A percentile compares a stretch with the other conserved stretches of the same genome.
Conservation (phyloP, 2,797 vertebrate species). For the Oceanodroma leucorhoa region DNA sequence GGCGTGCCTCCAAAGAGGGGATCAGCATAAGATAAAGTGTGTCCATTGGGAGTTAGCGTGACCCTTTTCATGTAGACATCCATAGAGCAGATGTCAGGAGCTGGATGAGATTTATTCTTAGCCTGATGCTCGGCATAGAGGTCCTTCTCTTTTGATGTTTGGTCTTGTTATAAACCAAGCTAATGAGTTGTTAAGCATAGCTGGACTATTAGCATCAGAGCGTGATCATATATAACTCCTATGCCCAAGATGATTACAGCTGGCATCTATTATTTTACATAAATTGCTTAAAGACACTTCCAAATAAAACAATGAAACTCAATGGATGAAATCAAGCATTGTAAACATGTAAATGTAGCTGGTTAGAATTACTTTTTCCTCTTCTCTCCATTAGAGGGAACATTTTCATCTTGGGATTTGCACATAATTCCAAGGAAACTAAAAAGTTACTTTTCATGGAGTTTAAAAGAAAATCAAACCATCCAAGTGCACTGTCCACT, state of each 20-base stretch:
- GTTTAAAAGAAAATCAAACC: background rate
- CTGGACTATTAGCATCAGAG: background rate
- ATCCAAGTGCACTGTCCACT: background rate
- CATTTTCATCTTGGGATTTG: background rate
- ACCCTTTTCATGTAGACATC: background rate
- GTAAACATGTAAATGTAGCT: background rate
- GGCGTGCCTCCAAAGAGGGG: background rate
- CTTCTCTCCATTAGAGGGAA: constrained; percentile 24
- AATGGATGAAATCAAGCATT: background rate
- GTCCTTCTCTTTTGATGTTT: background rate
- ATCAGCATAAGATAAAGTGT: background rate
- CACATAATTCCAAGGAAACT: background rate
- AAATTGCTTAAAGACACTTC: background rate
- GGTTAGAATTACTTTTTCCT: background rate
- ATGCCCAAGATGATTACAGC: background rate
- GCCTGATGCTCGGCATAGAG: background rate
- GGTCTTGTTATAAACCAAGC: background rate
- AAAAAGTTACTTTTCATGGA: background rate
- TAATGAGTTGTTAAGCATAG: background rate
- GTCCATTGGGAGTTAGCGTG: background rate
- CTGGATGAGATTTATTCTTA: background rate
- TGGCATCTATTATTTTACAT: background rate
- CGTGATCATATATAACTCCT: background rate
- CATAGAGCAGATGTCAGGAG: background rate
- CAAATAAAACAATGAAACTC: background rate